These are phyloP conservation scores for Mobula birostris DNA, from an alignment of 2,113 vertebrate species.

Conservation along the genomic window DNA sequence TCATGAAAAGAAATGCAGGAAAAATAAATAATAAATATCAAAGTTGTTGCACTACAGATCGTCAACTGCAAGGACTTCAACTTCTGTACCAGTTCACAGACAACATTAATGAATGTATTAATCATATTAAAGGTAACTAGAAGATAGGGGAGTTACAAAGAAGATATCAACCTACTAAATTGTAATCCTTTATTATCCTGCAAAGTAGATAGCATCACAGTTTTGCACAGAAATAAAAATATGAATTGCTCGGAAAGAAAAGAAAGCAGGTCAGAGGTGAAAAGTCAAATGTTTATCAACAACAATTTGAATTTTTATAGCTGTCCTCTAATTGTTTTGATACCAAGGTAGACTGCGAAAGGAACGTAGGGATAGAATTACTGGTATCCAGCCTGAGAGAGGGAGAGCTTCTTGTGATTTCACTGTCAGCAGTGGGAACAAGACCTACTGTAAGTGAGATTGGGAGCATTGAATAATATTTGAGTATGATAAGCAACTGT, in stretches of 20 bases:
- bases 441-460: too few relatives aligned
- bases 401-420: too few relatives aligned
- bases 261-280: neutral
- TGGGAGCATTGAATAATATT: too few relatives aligned
- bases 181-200: neutral
- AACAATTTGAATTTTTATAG: neutral
- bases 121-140: neutral
- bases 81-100: neutral
- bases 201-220: neutral
- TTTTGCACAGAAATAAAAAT: neutral
- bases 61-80: neutral
- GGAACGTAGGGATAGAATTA: too few relatives aligned
- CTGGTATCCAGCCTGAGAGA: too few relatives aligned
- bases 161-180: neutral
- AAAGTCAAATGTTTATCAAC: neutral
- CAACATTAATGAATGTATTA: neutral
- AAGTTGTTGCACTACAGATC: neutral
- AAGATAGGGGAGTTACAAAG: neutral
- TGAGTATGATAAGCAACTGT: too few relatives aligned
- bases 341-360: neutral
- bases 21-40: conserved; percentile 5
- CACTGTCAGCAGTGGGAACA: too few relatives aligned
- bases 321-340: neutral
- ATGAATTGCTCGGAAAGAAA: neutral
- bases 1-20: neutral